These are phyloP conservation scores for Hermaeophaga mercurialis DNA, from an alignment of 2,888 invertebrate species.

Conservation along the genomic window DNA sequence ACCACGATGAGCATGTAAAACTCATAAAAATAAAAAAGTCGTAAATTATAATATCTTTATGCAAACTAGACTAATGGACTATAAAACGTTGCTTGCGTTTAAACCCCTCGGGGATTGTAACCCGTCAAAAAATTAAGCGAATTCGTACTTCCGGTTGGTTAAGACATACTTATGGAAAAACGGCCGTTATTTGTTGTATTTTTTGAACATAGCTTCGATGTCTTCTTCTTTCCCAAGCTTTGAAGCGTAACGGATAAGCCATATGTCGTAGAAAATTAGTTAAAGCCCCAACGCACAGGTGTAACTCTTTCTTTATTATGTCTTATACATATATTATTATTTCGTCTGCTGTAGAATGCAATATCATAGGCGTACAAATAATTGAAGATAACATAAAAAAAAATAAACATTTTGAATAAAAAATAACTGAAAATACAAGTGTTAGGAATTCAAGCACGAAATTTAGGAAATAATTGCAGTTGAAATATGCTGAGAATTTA, in stretches of 20 bases:
- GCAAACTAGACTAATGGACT: conserved; percentile 34
- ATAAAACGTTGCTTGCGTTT: conserved; percentile 32
- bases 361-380: conserved; percentile 12
- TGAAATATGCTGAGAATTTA: too few relatives aligned
- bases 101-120: conserved; percentile 28
- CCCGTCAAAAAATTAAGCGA: conserved; percentile 31
- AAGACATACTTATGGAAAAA: conserved; percentile 35
- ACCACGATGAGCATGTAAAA: too few relatives aligned
- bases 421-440: too few relatives aligned
- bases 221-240: conserved; percentile 51
- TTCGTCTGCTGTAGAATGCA: conserved; percentile 6
- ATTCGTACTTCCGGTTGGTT: conserved; percentile 32
- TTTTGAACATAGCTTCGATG: conserved; percentile 19
- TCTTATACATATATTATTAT: conserved; percentile 15
- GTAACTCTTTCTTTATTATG: conserved; percentile 30
- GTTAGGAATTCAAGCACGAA: too few relatives aligned
- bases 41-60: too few relatives aligned
- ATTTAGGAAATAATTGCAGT: too few relatives aligned
- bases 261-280: conserved; percentile 48
- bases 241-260: conserved; percentile 55
- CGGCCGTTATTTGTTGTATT: conserved; percentile 41
- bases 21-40: too few relatives aligned
- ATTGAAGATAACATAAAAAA: too few relatives aligned
- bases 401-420: too few relatives aligned
- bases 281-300: conserved; percentile 44